Evolutionary conservation across 2,113 vertebrate genomes (phyloP), one percentile per base, ranked within the genome.

Genomic region (Odontesthes bonariensis): DNA sequence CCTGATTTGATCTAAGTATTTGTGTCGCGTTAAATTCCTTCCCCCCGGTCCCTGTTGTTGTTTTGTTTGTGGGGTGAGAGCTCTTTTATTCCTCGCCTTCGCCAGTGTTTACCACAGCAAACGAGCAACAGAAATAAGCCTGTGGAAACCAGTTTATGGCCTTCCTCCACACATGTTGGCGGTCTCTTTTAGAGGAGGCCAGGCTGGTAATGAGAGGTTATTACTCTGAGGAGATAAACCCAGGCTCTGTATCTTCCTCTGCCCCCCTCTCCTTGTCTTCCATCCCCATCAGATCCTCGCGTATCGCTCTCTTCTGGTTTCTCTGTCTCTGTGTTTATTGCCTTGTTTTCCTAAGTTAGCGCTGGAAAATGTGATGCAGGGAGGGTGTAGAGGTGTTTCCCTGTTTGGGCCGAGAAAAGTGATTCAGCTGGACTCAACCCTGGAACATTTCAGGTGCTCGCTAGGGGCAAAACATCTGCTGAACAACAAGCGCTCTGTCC

Each of bases 121-220:
- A 72, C 65, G 78, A 58, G 79, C 70, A 74, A 51, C 84, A 89
- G 62, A 89, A 88, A 88, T 82, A 87, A 74, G 68, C 59, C 76
- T 19, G 77, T 78, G 79, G 80, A 87, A 84, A 80, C 35, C 52
- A 53, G 66, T 83, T 88, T 83, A 85, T 82, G 69, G 82, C 68
- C 70, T 56, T 71, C 63, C 63, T 87, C 85, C 66, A 80, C 88
- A 91, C 66, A 87, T 91, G 89, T 91, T 89, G 88, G 71, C 54
- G 77, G 75, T 87, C 58, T 81, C 79, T 89, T 84, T 90, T 87
- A 81, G 52, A 75, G 57, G 60, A 86, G 23, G 77, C 92, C 89
- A 86, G 67, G 61, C 52, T 70, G 69, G 60, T 93, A 91, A 93
- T 91, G 81, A 93, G 69, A 83, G 85, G 83, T 89, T 89, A 69